These are phyloP conservation scores for Tribolium castaneum DNA, from an alignment of 1,140 invertebrate genomes.

Conservation along the genomic window DNA sequence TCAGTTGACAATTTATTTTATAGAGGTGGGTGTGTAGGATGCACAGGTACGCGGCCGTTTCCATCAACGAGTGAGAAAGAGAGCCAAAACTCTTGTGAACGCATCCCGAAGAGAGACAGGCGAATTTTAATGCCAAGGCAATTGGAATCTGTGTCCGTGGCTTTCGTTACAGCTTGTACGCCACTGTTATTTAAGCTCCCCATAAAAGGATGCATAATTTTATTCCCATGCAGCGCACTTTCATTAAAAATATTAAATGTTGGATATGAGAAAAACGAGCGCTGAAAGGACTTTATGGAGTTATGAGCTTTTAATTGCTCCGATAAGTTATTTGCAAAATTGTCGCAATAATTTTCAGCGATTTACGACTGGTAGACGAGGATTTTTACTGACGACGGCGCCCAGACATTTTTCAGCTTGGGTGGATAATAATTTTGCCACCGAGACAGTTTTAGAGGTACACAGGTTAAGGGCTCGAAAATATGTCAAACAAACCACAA, in stretches of 20 bases:
- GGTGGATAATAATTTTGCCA: conserved; percentile 25
- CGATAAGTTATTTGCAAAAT: conserved; percentile 28
- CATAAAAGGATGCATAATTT: conserved; percentile 59
- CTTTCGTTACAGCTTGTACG: conserved; percentile 60
- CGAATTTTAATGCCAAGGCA: conserved; percentile 56
- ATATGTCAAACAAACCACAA: conserved; percentile 54
- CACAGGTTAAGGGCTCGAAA: conserved; percentile 47
- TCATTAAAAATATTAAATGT: conserved; percentile 54
- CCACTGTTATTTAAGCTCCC: conserved; percentile 59
- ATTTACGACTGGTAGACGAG: conserved; percentile 1
- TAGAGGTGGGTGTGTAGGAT: conserved; percentile 64
- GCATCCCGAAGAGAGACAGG: conserved; percentile 47
- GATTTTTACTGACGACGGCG: neutral
- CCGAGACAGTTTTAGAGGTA: conserved; percentile 36
- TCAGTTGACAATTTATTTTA: conserved; percentile 66
- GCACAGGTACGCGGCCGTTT: conserved; percentile 57
- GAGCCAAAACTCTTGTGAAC: conserved; percentile 9
- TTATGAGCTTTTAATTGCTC: conserved; percentile 52
- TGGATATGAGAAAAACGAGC: conserved; percentile 25
- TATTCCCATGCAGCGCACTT: conserved; percentile 53
- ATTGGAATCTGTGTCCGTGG: conserved; percentile 60
- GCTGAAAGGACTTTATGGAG: conserved; percentile 52
- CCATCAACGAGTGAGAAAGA: conserved; percentile 43
- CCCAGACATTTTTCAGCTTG: neutral
- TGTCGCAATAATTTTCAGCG: conserved; percentile 24